Base-by-base conservation (phyloP, 2,797 vertebrate genomes). In the Triplophysa yarkandensis region DNA sequence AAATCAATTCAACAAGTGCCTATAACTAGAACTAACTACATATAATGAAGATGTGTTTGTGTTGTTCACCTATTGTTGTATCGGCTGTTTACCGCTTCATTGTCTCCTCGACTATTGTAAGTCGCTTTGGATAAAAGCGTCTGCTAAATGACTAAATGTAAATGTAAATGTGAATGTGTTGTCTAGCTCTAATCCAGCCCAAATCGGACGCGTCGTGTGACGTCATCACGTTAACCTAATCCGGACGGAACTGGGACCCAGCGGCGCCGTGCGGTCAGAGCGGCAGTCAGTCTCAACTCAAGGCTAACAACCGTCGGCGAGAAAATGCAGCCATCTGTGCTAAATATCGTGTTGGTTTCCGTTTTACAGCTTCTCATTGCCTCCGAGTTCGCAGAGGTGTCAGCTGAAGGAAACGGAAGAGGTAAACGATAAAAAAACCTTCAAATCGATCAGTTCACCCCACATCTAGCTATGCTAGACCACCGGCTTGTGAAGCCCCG, bases 271-370 rank as follows among this genome's bases (percentile, higher is more conserved):
- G 6, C 46, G 6, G 21, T 27, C 4, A 25, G 13, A 25, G 28
- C 16, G 1, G 44, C 44, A 19, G n/a, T 16, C 43, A 44, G 43
- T 16, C 43, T 19, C 30, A 52, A 32, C 46, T 54, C 19, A 8
- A 41, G 25, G 71, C 78, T 77, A 71, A 75, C n/a, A 3, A 11
- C 27, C 21, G 10, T 57, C 11, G 62, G 39, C 69, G 66, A 30
- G 44, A 80, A 72, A 54, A 92, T 92, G 92, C 85, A 81, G 78
- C 79, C 79, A 2, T 81, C 86, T 68, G 1, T 80, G 0, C 14
- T 81, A 0, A 86, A 86, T 0, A 6, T 90, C 27, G 78, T 77
- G 0, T 39, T 89, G 23, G 77, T 90, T 27, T 88, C 84, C 0
- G 65, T 85, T 36, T 25, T 90, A 11, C 83, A 86, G 14, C 14